Evolutionary conservation across 2,888 invertebrate genomes (phyloP), one percentile per base, ranked within the genome.

Genomic region (Aphidoletes aphidimyza): DNA sequence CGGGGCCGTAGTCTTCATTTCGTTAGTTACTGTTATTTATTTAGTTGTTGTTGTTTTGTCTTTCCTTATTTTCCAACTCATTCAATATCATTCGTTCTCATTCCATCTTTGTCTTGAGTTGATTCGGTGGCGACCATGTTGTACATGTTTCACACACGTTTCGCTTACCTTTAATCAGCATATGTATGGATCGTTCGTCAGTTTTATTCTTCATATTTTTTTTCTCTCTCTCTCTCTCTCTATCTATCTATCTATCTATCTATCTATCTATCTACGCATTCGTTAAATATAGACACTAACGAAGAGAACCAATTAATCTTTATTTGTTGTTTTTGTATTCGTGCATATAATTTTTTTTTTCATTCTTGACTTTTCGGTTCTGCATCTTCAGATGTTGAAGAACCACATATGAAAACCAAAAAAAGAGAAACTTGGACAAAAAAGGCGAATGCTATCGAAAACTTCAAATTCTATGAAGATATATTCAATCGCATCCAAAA

Each of bases 241-340:
- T n/a, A n/a, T n/a, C n/a, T n/a, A n/a, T n/a, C n/a, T n/a, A n/a
- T n/a, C n/a, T n/a, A n/a, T n/a, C n/a, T n/a, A n/a, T n/a, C n/a
- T n/a, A n/a, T n/a, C n/a, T n/a, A n/a, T n/a, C n/a, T n/a, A n/a
- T n/a, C n/a, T n/a, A n/a, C 81, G 81, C 39, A n/a, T 37, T 81
- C 37, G 81, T 81, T 81, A 81, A 81, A 81, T 81, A 81, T 81
- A 81, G 37, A 81, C 37, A 81, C 81, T 81, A 81, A 81, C 81
- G 81, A 81, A 37, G 37, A 37, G 37, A 81, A 81, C 81, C 37
- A 81, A 81, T 81, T 81, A 81, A 81, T 81, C 81, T 81, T 81
- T 37, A 81, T 81, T 81, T 81, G 81, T 37, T 81, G 81, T 81
- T 54, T 59, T 81, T 81, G 81, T 30, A 37, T 81, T 36, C 81